These are phyloP conservation scores for Auanema sp. DNA, from an alignment of 2,888 invertebrate species.

Conservation along the genomic window DNA sequence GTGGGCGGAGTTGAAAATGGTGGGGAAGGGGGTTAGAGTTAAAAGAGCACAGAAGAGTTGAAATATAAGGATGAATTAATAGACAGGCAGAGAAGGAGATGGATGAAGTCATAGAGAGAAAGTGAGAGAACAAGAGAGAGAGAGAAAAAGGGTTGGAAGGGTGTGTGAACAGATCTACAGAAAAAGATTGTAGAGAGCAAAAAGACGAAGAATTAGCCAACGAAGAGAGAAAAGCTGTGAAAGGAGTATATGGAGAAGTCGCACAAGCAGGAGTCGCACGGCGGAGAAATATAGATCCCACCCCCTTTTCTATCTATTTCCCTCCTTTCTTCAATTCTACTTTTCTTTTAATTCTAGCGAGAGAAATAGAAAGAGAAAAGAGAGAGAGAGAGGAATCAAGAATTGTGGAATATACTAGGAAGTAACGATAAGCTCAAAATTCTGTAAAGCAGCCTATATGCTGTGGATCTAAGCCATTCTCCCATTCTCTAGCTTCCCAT, in stretches of 20 bases:
- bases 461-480: not conserved
- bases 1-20: not conserved
- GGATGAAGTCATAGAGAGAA: slow-evolving; percentile 5
- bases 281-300: too few relatives aligned
- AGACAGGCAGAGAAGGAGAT: slow-evolving; percentile 9
- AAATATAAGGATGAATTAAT: not conserved
- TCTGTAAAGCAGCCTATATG: not conserved
- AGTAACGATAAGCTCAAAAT: not conserved
- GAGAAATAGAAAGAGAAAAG: slow-evolving; percentile 6
- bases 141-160: slow-evolving; percentile 2
- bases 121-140: slow-evolving; percentile 10
- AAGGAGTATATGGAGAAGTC: too few relatives aligned
- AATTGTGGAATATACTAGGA: not conserved
- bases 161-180: not conserved
- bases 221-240: too few relatives aligned
- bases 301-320: too few relatives aligned
- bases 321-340: too few relatives aligned
- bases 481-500: not conserved
- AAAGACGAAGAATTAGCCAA: too few relatives aligned
- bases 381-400: slow-evolving; percentile 4
- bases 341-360: not conserved
- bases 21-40: slow-evolving; percentile 8
- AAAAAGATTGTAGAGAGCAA: too few relatives aligned
- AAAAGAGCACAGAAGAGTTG: not conserved
- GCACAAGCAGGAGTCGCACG: too few relatives aligned